Evolutionary conservation across 2,888 invertebrate genomes (phyloP).

Genomic region (Lasioglossum lativentre): DNA sequence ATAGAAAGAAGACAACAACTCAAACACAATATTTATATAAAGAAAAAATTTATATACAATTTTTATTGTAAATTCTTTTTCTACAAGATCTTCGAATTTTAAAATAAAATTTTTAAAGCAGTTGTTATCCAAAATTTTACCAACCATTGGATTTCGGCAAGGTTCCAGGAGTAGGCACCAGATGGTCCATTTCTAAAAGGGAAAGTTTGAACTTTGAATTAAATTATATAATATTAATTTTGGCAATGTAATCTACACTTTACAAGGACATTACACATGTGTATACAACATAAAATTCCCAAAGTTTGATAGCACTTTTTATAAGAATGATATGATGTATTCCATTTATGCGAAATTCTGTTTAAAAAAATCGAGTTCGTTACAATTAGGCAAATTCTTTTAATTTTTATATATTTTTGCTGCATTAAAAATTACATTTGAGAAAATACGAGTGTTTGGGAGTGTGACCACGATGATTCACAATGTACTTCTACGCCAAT

Average conservation of each 20-base stretch:
- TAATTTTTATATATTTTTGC: not conserved
- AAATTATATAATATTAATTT: not conserved
- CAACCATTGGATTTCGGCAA: not conserved
- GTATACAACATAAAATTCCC: not conserved
- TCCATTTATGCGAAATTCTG: not conserved
- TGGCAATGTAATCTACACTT: not conserved
- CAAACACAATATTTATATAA: not conserved
- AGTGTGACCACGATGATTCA: not conserved
- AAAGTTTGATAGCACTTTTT: not conserved
- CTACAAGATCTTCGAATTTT: not conserved
- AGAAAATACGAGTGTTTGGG: fast-evolving
- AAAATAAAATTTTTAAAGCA: not conserved
- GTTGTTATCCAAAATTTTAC: not conserved
- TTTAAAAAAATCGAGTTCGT: not conserved
- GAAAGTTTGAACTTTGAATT: not conserved
- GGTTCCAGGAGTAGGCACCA: not conserved
- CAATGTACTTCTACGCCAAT: slow-evolving; percentile 67
- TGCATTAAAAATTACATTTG: not conserved
- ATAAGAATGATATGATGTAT: not conserved
- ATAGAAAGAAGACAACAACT: not conserved
- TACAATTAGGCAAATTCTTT: not conserved
- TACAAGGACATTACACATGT: not conserved
- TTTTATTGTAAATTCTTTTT: not conserved
- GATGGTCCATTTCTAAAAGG: not conserved
- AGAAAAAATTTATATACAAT: not conserved